Conservation (phyloP, 2,888 invertebrate genomes). For the Heliconius sara region DNA sequence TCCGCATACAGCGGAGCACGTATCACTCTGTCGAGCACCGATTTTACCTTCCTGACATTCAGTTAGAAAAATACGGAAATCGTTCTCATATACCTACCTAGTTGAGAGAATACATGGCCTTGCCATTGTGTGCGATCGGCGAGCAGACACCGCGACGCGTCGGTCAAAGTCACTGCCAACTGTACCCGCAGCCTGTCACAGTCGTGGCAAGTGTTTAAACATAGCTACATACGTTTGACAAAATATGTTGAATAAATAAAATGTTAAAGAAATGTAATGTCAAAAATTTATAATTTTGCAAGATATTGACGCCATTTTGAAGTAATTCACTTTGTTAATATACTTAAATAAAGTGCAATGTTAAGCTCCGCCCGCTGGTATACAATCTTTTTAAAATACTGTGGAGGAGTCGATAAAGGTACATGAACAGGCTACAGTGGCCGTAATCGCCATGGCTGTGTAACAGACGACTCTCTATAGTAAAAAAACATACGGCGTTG, state of each 20-base stretch:
- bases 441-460: not conserved
- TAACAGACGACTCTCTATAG: not conserved
- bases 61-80: conserved; percentile 55
- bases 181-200: not conserved
- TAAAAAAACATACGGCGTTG: too few relatives aligned
- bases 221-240: not conserved
- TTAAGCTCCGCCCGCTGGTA: not conserved
- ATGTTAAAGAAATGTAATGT: too few relatives aligned
- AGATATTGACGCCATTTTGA: not conserved
- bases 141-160: conserved; percentile 53
- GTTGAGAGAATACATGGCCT: conserved; percentile 62
- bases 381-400: not conserved
- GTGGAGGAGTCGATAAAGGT: too few relatives aligned
- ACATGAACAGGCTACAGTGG: not conserved
- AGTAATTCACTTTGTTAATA: not conserved
- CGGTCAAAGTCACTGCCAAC: conserved; percentile 72
- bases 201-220: conserved; percentile 9
- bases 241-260: not conserved
- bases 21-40: not conserved
- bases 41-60: conserved; percentile 29
- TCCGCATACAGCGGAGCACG: too few relatives aligned
- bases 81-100: conserved; percentile 55
- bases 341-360: not conserved
- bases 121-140: conserved; percentile 57
- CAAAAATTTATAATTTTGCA: not conserved